A percentile compares a stretch with the other conserved stretches of the same genome.
These are phyloP conservation scores for Diadema setosum DNA, from an alignment of 35 echinoderm and acorn worm genomes.

Conservation along the genomic window DNA sequence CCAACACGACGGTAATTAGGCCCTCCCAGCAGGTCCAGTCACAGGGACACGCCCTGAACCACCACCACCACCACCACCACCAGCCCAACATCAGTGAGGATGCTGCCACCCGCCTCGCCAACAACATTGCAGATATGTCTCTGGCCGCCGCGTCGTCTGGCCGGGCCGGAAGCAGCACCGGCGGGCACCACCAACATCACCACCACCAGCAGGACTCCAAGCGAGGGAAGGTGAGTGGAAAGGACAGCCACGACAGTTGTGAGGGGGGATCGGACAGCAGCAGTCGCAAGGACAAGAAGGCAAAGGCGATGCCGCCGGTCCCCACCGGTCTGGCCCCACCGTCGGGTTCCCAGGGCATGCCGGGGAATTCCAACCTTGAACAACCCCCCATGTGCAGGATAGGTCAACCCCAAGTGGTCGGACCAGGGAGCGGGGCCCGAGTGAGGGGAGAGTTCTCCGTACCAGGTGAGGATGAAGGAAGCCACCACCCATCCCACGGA, in stretches of 20 bases:
- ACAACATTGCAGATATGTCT: not conserved
- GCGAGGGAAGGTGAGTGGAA: not conserved
- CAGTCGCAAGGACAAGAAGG: slow-evolving; percentile 5
- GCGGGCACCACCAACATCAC: too few species aligned
- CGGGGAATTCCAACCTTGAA: not conserved
- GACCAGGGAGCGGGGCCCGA: not conserved
- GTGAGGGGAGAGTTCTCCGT: not conserved
- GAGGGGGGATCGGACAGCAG: slow-evolving; percentile 1
- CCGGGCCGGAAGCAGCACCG: not conserved
- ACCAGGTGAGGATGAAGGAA: not conserved
- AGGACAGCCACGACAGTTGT: not conserved
- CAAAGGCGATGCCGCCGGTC: not conserved
- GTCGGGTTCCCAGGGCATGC: not conserved
- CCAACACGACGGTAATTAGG: not conserved
- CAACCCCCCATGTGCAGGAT: not conserved
- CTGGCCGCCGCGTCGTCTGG: not conserved
- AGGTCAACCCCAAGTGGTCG: not conserved
- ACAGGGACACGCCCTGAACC: not conserved
- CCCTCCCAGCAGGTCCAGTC: not conserved
- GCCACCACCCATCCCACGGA: not conserved
- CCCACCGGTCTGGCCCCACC: not conserved
- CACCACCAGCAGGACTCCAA: not conserved
- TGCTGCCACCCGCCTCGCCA: not conserved
- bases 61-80: not conserved
- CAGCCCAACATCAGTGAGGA: not conserved